Evolutionary conservation across 2,113 vertebrate genomes (phyloP), one percentile per base, ranked within the genome.

Genomic region (Silurus meridionalis): DNA sequence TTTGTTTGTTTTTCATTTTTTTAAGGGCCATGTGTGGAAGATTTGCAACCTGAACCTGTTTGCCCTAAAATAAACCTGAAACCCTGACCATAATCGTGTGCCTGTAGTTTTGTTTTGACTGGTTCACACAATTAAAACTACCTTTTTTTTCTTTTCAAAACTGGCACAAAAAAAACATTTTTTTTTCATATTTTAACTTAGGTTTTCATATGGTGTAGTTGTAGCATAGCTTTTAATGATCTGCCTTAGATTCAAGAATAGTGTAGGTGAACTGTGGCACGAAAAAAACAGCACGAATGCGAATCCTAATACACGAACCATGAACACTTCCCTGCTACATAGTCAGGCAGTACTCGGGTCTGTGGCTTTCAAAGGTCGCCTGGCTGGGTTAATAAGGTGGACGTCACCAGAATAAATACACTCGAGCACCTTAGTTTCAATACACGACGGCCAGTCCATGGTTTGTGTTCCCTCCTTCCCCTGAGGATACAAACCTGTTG

Each of bases 21-120:
- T 96, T 97, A 95, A 96, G 95, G 96, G 96, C 95, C 95, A 96
- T 90, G 91, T 92, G 96, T 98, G 96, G 96, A 97, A 96, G 96
- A 97, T 97, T 97, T 98, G 97, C 97, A 92, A 94, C 93, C 94
- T 91, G 93, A 94, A 94, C 95, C 94, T 94, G 96, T 98, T 97
- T 97, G 97, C 96, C 96, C 95, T 96, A 96, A 96, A 95, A 92
- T 96, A 97, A 97, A 95, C 91, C 89, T 90, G 93, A 87, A 61
- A 61, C 9, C 15, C 88, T 93, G 86, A 91, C 91, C 94, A 86
- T 86, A 46, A 46, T 11, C 15, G 19, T 53, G 72, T 75, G 72
- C 8, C 10, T 74, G 37, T 21, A 4, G 85, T 79, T 53, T 6
- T 50, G 81, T 74, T 74, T 6, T 74, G 19, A 4, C 71, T 50